Conservation (phyloP, 2,113 vertebrate genomes). For the Grammomys surdaster region DNA sequence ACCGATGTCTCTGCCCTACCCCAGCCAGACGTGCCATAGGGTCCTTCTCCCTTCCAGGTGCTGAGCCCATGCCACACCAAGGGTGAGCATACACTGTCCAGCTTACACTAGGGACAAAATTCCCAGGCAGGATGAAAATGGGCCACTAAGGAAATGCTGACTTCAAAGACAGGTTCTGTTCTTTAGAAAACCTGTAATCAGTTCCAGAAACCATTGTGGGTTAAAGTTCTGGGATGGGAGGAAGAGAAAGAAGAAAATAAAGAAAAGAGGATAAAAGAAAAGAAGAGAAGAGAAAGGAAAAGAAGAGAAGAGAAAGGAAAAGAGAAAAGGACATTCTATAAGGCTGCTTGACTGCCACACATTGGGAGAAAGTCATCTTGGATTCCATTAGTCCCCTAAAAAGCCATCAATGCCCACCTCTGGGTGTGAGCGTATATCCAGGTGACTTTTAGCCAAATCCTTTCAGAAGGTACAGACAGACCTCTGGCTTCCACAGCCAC, state of each 20-base stretch:
- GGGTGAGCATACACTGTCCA: fast-evolving
- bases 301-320: background rate
- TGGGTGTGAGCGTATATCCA: too few species aligned
- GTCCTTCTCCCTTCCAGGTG: fast-evolving
- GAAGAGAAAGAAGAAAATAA: background rate
- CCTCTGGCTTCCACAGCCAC: background rate
- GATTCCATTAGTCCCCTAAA: background rate
- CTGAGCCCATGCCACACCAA: background rate
- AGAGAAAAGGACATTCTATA: background rate
- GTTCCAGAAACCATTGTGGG: background rate
- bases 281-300: too few species aligned
- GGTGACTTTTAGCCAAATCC: background rate
- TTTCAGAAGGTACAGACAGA: background rate
- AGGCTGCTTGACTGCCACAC: background rate
- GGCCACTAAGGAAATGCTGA: background rate
- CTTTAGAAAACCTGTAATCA: background rate
- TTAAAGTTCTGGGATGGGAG: background rate
- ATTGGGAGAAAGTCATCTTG: background rate
- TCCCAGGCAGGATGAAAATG: background rate
- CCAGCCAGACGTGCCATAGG: background rate
- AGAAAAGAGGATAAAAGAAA: too few species aligned
- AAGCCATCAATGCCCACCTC: background rate
- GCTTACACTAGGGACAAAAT: background rate
- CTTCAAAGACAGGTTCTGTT: background rate
- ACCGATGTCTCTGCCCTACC: background rate